Base-by-base conservation (phyloP, 30 jellyfish, hydroid and myxozoan species). In the Aurelia sp. region DNA sequence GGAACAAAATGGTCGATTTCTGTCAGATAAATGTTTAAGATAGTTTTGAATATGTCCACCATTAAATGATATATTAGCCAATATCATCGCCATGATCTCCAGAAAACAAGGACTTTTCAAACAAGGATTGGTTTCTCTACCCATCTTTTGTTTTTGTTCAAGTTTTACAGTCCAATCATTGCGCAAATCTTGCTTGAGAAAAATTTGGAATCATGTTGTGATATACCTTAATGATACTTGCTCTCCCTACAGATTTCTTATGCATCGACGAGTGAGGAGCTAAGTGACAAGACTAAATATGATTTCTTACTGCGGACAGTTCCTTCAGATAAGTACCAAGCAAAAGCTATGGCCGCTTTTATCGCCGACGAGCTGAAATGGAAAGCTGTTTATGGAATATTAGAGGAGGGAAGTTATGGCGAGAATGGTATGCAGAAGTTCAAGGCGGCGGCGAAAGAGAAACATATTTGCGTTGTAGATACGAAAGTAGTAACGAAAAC, bases 291-390 rank as follows among this genome's bases (percentile, higher is more conserved):
- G 18, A 57, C 95, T 1, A 74, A 84, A 62, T 92, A 86, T 71
- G 89, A 71, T 37, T 92, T 77, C 67, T 88, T 92, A 18, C 74
- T 92, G 51, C 96, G 98, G 27, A 92, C 98, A 3, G 98, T 92
- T 1, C 98, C 98, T 23, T 86, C 96, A 4, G 98, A 92, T 61
- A 70, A 81, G n/a, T 81, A 75, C 85, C 98, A 92, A 73, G 90
- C 98, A 2, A 60, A 53, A 53, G 98, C 98, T 0, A 92, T 92
- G 94, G 92, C 84, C 1, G 95, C 81, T 70, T 92, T 86, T 68
- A 82, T 92, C 8, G 91, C 67, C 6, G 66, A 71, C 1, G 67
- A 72, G 63, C 74, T 92, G 40, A 76, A 74, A 55, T 92, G 98
- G 98, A 92, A 75, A 60, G 71, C 96, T 8, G 90, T 92, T 57